Base-by-base conservation (phyloP, 2,888 invertebrate species). In the Nineta flava region DNA sequence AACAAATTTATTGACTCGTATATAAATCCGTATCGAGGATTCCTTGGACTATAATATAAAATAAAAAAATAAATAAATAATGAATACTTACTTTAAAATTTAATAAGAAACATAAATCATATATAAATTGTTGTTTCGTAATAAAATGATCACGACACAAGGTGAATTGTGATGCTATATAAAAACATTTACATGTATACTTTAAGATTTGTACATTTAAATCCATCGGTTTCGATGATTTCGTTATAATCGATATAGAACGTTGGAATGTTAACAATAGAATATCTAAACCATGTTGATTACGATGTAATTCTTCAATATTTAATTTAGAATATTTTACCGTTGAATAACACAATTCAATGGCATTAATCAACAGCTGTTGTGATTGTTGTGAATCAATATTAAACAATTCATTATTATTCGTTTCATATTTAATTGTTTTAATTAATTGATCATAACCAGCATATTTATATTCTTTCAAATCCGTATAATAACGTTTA, bases 381-480 rank as follows among this genome's bases (percentile, higher is more conserved):
- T 77, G 78, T 53, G 77, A 76, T 66, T 90, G 90, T 3, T 86
- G 87, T 26, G 26, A 26, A 6, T 26, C 26, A 2, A 26, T 2
- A 26, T 26, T 26, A 71, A 99, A 99, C 57, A 99, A 70, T 57
- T 84, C 79, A 51, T 94, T 93, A 61, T 96, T 97, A 49, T 81
- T 83, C 0, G 94, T 91, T 69, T 99, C 97, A 64, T 95, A 69
- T 55, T 84, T 79, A 55, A 99, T 94, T 2, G 97, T 97, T 67
- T 92, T 87, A 48, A 99, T 87, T 17, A 99, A 74, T 70, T 94
- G 94, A 1, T 94, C 93, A 72, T 99, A 99, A 10, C 99, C 99
- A 51, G 99, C 94, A 71, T 99, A 99, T 66, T 99, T 99, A 71
- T 96, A 99, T 0, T 95, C 95, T 49, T 87, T 79, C 38, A 99